These are phyloP conservation scores for Oophaga pumilio DNA, from an alignment of 2,113 vertebrate species.

Conservation along the genomic window DNA sequence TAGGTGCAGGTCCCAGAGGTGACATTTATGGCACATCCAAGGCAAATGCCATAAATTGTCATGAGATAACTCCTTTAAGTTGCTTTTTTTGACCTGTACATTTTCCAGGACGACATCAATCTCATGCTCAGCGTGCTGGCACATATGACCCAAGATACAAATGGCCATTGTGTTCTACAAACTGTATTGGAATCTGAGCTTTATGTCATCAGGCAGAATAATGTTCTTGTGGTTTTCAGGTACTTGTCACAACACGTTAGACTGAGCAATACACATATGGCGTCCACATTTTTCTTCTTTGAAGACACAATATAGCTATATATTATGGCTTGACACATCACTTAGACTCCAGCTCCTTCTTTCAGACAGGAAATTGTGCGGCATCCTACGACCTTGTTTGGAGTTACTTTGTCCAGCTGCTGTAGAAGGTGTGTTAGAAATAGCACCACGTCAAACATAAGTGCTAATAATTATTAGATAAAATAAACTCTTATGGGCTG, in stretches of 20 bases:
- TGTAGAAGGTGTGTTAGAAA: neutral
- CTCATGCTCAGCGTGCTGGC: no score
- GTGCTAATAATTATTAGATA: neutral
- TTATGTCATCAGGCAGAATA: neutral
- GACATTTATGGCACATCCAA: no score
- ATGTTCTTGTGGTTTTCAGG: neutral
- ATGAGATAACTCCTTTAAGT: no score
- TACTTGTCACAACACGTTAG: slow-evolving; percentile 8
- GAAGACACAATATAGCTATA: neutral
- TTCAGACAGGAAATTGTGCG: neutral
- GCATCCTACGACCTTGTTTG: neutral
- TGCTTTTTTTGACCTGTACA: no score
- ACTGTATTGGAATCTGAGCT: neutral
- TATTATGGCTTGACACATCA: neutral
- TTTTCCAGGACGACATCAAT: no score
- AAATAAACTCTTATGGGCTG: no score
- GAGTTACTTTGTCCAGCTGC: neutral
- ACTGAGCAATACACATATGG: neutral
- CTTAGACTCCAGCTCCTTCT: slow-evolving; percentile 11
- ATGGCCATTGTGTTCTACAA: neutral
- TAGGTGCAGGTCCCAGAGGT: no score
- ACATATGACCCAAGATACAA: no score
- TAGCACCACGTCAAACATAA: neutral
- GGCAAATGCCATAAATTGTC: no score
- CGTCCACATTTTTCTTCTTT: neutral